Evolutionary conservation across 2,888 invertebrate species (phyloP).

Genomic region (Ommatoiulus sabulosus): DNA sequence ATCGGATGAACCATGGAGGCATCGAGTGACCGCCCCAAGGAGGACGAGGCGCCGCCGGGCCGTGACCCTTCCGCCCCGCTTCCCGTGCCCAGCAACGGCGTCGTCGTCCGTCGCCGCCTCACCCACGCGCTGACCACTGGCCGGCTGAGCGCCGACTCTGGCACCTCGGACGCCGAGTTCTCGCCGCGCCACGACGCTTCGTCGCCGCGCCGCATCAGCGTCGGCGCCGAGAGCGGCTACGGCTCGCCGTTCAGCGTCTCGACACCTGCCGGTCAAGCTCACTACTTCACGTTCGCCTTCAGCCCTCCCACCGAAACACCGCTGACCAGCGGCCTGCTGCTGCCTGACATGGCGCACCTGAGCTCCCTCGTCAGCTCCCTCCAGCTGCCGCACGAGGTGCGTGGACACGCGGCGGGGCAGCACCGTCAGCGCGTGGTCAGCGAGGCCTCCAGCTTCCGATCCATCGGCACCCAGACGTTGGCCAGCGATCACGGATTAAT

Average conservation of each 20-base stretch:
- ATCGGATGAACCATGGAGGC: background rate
- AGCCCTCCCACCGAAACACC: too few relatives aligned
- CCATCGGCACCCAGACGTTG: slow-evolving; percentile 53
- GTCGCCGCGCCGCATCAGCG: background rate
- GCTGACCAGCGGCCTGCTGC: background rate
- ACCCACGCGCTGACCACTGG: background rate
- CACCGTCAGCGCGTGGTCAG: background rate
- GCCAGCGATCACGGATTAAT: background rate
- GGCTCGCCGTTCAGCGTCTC: slow-evolving; percentile 4
- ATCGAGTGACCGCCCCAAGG: background rate
- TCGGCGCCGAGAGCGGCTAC: slow-evolving; percentile 53
- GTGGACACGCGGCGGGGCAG: background rate
- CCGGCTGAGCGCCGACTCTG: slow-evolving; percentile 41
- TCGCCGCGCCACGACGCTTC: background rate
- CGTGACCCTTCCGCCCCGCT: slow-evolving; percentile 29
- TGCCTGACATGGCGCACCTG: background rate
- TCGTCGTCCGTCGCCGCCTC: background rate
- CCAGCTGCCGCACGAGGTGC: slow-evolving; percentile 8
- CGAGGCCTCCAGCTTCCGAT: slow-evolving; percentile 48
- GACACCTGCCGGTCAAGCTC: background rate
- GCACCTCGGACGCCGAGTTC: background rate
- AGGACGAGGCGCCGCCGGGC: background rate
- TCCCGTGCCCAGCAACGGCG: background rate
- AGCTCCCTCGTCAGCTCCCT: background rate
- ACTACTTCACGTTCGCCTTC: background rate